A percentile compares a stretch with the other conserved stretches of the same genome.
phyloP scores from a whole-genome alignment of 92 coral and sea anemone species.

The Parazoanthus darwini region DNA sequence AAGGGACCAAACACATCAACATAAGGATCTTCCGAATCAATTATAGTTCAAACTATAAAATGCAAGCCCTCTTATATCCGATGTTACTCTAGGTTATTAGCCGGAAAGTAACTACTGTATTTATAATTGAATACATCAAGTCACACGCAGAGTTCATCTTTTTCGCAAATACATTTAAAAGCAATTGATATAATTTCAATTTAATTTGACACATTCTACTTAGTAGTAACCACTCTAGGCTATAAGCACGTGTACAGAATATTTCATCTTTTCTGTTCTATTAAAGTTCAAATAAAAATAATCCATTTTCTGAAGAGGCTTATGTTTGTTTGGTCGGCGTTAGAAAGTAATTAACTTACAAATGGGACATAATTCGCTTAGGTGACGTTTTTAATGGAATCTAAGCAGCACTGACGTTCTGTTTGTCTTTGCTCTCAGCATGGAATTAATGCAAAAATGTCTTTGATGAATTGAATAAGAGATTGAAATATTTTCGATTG shows the following conservation, averaged over 20 bases:
- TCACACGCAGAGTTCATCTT: slow-evolving; percentile 10
- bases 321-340: slow-evolving; percentile 37
- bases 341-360: slow-evolving; percentile 29
- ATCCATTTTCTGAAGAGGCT: slow-evolving; percentile 17
- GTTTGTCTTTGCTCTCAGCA: slow-evolving; percentile 48
- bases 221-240: slow-evolving; percentile 17
- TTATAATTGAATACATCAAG: not conserved
- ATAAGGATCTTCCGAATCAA: slow-evolving; percentile 2
- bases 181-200: slow-evolving; percentile 37
- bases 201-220: slow-evolving; percentile 43
- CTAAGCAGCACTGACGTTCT: slow-evolving; percentile 38
- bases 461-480: slow-evolving; percentile 36
- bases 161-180: slow-evolving; percentile 31
- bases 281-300: slow-evolving; percentile 27
- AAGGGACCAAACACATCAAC: slow-evolving; percentile 11
- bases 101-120: slow-evolving; percentile 15
- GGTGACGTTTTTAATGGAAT: slow-evolving; percentile 34
- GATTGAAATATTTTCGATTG: slow-evolving; percentile 39
- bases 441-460: slow-evolving; percentile 41
- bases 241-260: slow-evolving; percentile 24
- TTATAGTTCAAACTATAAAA: slow-evolving; percentile 5
- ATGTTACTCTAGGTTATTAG: not conserved
- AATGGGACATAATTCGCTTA: slow-evolving; percentile 31
- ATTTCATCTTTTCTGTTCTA: slow-evolving; percentile 22
- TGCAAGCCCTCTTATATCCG: not conserved